These are phyloP conservation scores for Phaenicophaeus curvirostris DNA, from an alignment of 2,797 vertebrate species.

Conservation along the genomic window DNA sequence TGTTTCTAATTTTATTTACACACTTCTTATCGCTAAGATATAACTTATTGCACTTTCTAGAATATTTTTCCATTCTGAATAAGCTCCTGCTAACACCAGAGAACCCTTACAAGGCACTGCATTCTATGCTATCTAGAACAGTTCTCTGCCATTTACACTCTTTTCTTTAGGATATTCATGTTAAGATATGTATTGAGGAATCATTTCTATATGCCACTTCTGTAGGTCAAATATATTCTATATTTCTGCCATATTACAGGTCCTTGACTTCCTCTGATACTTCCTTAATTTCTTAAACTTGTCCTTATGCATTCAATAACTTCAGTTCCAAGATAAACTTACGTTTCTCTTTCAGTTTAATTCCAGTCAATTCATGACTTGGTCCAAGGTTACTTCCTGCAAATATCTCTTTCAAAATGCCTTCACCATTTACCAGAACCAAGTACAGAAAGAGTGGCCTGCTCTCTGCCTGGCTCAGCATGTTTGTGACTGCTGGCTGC, in stretches of 20 bases:
- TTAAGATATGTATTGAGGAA: background rate
- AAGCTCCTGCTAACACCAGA: background rate
- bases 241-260: background rate
- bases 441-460: background rate
- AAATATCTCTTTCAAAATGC: background rate
- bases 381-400: background rate
- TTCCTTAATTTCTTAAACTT: background rate
- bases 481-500: background rate
- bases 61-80: background rate
- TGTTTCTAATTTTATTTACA: background rate
- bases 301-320: background rate
- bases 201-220: background rate
- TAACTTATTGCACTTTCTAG: background rate
- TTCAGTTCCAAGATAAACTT: background rate
- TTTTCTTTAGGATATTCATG: background rate
- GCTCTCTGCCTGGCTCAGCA: fast-evolving
- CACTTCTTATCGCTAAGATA: background rate
- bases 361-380: background rate
- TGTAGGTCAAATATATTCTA: background rate
- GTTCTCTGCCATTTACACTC: background rate
- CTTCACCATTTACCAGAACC: background rate
- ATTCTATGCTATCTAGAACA: background rate
- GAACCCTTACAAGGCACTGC: background rate
- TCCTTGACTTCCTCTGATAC: background rate
- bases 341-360: background rate